Base-by-base conservation (phyloP, 2,888 invertebrate species). In the Hypolimnas misippus region DNA sequence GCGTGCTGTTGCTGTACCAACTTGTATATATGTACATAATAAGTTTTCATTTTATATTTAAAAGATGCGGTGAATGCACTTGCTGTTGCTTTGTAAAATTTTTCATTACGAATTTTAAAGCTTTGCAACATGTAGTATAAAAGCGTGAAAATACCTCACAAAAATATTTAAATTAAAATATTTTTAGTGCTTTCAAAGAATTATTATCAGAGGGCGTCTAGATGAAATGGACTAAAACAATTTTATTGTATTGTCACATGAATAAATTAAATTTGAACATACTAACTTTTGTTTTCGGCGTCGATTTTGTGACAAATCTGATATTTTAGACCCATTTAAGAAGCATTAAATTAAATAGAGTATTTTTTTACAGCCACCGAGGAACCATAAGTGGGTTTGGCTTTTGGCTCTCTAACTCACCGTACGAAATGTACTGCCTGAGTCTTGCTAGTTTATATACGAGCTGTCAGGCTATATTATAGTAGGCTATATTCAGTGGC, bases 41-140 rank as follows among this genome's bases (percentile, higher is more conserved):
- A n/a, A 38, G n/a, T 1, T 38, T 38, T 38, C 4, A 4, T n/a
- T 38, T 33, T 33, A n/a, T 3, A n/a, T n/a, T 38, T 38, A 12
- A 12, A 4, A n/a, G n/a, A 42, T 16, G 40, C 16, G 17, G 40
- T 7, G 14, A 42, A 42, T 42, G 40, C 40, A 42, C 40, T 16
- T 5, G 16, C 40, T 6, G 16, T 7, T 42, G 14, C 16, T 42
- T 42, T 42, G 40, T 42, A 16, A 42, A 14, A 42, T 42, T 42
- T 42, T 42, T 17, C 17, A 42, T 42, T 42, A 42, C 16, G 40
- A 16, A 16, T 42, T 42, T 42, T 42, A 42, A 42, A 42, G 16
- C 40, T 38, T 38, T 42, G 16, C 40, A 42, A 17, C 17, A 17
- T 4, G 16, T 42, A 42, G 8, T 42, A 42, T 17, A 42, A 42